Conservation (phyloP, 2,113 vertebrate genomes). For the Illadopsis cleaveri region DNA sequence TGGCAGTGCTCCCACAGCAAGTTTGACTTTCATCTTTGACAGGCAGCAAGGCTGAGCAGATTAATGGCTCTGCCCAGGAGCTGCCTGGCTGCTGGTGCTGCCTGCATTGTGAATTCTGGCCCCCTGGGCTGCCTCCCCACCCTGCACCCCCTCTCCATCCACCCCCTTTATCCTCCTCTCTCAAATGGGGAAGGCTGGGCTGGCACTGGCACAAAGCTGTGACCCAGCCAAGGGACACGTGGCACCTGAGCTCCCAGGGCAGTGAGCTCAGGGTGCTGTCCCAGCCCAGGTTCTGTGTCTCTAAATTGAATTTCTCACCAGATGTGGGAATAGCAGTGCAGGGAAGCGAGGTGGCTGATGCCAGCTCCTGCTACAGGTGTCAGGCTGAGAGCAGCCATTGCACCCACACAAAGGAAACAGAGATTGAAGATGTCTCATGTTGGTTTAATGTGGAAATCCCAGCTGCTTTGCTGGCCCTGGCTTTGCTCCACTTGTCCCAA, state of each 20-base stretch:
- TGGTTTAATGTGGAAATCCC: background rate
- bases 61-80: background rate
- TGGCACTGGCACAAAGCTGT: accelerated
- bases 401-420: background rate
- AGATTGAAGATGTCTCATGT: background rate
- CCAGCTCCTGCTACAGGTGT: background rate
- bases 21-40: background rate
- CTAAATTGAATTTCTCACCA: background rate
- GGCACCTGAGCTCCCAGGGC: background rate
- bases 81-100: background rate
- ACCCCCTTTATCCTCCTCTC: background rate
- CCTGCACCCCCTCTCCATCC: accelerated
- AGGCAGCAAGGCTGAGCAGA: background rate
- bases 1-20: background rate
- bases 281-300: accelerated
- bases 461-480: background rate
- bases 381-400: background rate
- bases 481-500: background rate
- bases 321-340: background rate
- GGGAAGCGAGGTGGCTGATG: background rate
- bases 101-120: accelerated
- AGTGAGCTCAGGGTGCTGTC: background rate
- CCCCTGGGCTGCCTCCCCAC: background rate
- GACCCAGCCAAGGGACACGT: background rate
- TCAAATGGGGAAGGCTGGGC: accelerated